These are phyloP conservation scores for Malacoraja senta DNA, from an alignment of 2,797 vertebrate species.

Conservation along the genomic window DNA sequence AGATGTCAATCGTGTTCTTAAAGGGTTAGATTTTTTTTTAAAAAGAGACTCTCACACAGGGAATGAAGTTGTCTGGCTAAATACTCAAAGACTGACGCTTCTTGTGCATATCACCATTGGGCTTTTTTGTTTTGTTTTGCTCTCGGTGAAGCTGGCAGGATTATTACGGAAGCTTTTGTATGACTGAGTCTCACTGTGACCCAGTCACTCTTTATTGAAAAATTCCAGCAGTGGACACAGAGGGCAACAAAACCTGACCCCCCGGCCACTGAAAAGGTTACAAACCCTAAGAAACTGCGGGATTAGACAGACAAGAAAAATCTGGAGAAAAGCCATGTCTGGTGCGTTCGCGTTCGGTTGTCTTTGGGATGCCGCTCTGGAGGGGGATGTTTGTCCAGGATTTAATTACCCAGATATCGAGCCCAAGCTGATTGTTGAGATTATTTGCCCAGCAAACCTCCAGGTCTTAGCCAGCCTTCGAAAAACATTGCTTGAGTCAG, in stretches of 20 bases:
- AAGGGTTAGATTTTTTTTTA: not conserved
- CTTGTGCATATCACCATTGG: conserved; percentile 71
- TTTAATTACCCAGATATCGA: conserved; percentile 96
- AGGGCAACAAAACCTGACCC: conserved; percentile 75
- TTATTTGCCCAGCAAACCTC: conserved; percentile 85
- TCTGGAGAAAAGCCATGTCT: conserved; percentile 73
- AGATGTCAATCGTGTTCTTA: not conserved
- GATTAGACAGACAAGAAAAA: conserved; percentile 82
- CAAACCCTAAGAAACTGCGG: conserved; percentile 84
- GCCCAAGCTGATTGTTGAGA: conserved; percentile 72
- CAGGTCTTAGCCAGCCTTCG: conserved; percentile 71
- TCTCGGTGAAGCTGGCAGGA: conserved; percentile 79
- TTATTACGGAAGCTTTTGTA: conserved; percentile 95
- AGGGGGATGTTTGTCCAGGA: conserved; percentile 89
- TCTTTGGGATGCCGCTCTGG: conserved; percentile 70
- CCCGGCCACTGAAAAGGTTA: conserved; percentile 85
- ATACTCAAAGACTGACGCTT: conserved; percentile 79
- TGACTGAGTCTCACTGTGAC: conserved; percentile 69
- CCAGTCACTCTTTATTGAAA: conserved; percentile 99
- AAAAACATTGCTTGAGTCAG: conserved; percentile 57
- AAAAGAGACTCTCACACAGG: conserved; percentile 41
- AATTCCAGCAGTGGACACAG: conserved; percentile 85
- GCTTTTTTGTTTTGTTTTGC: conserved; percentile 68
- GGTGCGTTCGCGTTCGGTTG: conserved; percentile 64
- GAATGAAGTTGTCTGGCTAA: conserved; percentile 60